Percentiles rank a stretch among this genome's conserved stretches.
These are phyloP conservation scores for Eilema depressum DNA, from an alignment of 2,888 invertebrate species.

Conservation along the genomic window DNA sequence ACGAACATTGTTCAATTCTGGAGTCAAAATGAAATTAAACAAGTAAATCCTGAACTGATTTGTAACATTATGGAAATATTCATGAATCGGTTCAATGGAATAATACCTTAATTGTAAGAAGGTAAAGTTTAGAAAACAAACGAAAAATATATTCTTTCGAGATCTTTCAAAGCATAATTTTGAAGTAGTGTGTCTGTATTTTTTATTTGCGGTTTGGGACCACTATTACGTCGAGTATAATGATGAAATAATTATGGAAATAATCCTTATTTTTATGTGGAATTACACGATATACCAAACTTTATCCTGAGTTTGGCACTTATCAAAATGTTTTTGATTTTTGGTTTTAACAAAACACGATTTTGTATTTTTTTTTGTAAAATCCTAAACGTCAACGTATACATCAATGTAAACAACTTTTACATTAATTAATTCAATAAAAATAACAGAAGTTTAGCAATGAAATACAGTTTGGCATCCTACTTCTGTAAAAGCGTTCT, in stretches of 20 bases:
- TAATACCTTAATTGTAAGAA: not conserved
- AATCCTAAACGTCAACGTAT: not conserved
- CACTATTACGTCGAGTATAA: too few relatives aligned
- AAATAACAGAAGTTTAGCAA: not conserved
- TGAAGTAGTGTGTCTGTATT: too few relatives aligned
- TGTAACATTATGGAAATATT: not conserved
- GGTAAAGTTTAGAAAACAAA: not conserved
- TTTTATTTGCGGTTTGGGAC: too few relatives aligned
- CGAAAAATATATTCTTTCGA: too few relatives aligned
- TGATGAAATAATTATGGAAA: too few relatives aligned
- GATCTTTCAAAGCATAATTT: too few relatives aligned
- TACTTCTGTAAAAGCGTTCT: not conserved
- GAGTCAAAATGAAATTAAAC: not conserved
- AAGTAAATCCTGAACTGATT: not conserved
- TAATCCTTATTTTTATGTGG: too few relatives aligned
- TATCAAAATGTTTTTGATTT: too few relatives aligned
- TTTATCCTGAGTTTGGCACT: too few relatives aligned
- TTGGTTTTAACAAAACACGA: too few relatives aligned
- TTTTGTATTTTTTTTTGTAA: too few relatives aligned
- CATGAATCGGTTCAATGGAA: not conserved
- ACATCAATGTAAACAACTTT: not conserved
- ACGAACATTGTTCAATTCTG: not conserved
- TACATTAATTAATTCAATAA: not conserved
- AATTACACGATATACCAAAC: too few relatives aligned
- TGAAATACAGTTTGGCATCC: slow-evolving; percentile 5